Conservation (phyloP, 2,113 vertebrate genomes). For the Ursus arctos region DNA sequence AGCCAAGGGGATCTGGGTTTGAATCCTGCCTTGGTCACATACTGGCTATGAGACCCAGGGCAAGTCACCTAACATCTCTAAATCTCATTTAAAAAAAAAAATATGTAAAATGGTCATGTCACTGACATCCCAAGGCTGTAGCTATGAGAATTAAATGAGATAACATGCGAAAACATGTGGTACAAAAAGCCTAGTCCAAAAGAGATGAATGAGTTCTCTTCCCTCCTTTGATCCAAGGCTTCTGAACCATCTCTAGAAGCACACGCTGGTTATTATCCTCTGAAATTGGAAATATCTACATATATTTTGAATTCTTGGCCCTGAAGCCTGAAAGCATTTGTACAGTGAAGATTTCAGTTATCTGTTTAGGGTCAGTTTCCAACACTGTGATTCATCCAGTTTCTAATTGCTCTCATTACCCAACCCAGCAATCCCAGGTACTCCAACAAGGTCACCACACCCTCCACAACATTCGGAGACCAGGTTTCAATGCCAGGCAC, state of each 20-base stretch:
- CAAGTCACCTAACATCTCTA: neutral
- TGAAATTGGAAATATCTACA: neutral
- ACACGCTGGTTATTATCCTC: neutral
- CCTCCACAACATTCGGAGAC: neutral
- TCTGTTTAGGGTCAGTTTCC: conserved; percentile 42
- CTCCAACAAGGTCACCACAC: conserved; percentile 64
- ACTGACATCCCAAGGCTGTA: neutral
- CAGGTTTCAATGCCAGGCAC: neutral
- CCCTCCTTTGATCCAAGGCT: neutral
- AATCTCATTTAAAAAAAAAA: neutral
- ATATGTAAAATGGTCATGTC: conserved; percentile 3
- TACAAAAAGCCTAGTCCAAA: neutral
- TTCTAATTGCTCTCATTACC: conserved; percentile 66
- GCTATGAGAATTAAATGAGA: conserved; percentile 1
- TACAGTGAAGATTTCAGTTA: neutral
- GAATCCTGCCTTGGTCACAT: neutral
- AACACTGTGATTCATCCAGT: conserved; percentile 70
- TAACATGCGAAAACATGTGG: neutral
- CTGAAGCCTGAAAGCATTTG: neutral
- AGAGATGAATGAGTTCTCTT: neutral
- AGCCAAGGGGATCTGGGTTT: neutral
- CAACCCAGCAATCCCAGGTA: conserved; percentile 59
- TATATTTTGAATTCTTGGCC: conserved; percentile 9
- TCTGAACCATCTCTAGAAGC: conserved; percentile 26
- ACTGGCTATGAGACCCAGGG: neutral